Evolutionary conservation across 2,797 vertebrate genomes (phyloP), one percentile per base, ranked within the genome.

Genomic region (Chiloscyllium punctatum): DNA sequence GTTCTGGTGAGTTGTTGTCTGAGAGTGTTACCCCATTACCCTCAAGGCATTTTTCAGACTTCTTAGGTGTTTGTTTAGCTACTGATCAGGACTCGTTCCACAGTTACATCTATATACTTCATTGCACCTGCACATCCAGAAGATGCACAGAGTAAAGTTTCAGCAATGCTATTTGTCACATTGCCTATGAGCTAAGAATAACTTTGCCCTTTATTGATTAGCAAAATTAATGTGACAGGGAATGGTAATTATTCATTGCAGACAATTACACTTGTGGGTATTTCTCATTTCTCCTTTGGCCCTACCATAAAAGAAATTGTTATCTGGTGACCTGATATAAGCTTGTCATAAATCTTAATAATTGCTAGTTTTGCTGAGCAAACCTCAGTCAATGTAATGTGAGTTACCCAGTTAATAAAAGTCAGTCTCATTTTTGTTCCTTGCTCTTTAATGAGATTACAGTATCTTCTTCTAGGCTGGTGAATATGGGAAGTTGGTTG

Each of bases 291-390:
- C 23, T 84, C 48, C 25, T 88, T 57, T 57, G 30, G 86, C 13
- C 48, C 15, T 30, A 57, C 11, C 30, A 33, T 51, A 57, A 57
- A 88, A 57, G 11, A 88, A 57, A 53, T 53, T 88, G 86, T 57
- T 88, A 88, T 33, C 51, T 15, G 13, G 27, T 88, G 86, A 88
- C 51, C 86, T 57, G 51, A 57, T 57, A 13, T 0, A 88, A 51
- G 51, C 30, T 57, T 30, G 30, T 88, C 86, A 88, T 88, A 88
- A 88, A 88, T 88, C 86, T 88, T 88, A 30, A 16, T 88, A 88
- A 57, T 88, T 88, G 33, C 9, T 88, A 16, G 4, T 33, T 88
- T 57, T 33, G 11, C 86, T 57, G 27, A 88, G 15, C 27, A 57
- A 87, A 87, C 13, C 25, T 51, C 25, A 87, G 48, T 53, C 86